Percentiles rank a stretch among this genome's conserved stretches.
Evolutionary conservation across 2,888 invertebrate species (phyloP).

Genomic region (Luperina testacea): DNA sequence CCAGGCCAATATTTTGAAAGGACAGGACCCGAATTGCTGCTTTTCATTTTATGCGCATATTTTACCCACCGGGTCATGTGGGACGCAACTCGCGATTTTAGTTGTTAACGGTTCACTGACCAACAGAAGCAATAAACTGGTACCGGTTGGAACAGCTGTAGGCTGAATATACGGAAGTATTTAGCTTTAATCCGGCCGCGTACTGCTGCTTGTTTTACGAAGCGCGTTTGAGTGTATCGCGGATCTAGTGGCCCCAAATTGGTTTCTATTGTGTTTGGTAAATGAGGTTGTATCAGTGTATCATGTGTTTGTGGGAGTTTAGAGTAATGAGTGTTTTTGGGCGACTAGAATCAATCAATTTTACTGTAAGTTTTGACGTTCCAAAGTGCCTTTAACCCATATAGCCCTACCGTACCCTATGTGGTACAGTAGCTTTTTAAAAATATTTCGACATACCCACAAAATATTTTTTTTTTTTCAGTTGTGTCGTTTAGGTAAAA

Average conservation of each 20-base stretch:
- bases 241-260: slow-evolving; percentile 29
- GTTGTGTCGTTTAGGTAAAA: too few species aligned
- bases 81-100: slow-evolving; percentile 29
- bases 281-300: not conserved
- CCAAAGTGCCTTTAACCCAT: too few species aligned
- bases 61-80: slow-evolving; percentile 37
- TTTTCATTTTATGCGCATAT: slow-evolving; percentile 58
- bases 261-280: slow-evolving; percentile 29
- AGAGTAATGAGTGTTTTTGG: not conserved
- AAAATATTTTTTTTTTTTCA: too few species aligned
- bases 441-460: too few species aligned
- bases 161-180: slow-evolving; percentile 48
- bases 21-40: slow-evolving; percentile 2
- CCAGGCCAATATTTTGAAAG: slow-evolving; percentile 11
- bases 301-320: not conserved
- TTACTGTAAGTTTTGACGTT: too few species aligned
- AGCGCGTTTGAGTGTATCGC: slow-evolving; percentile 1
- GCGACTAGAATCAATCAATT: too few species aligned
- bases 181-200: slow-evolving; percentile 45
- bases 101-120: slow-evolving; percentile 37
- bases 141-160: slow-evolving; percentile 26
- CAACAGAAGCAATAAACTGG: slow-evolving; percentile 55
- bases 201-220: slow-evolving; percentile 27
- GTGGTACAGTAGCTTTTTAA: too few species aligned
- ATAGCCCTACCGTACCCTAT: too few species aligned